phyloP scores from a whole-genome alignment of 1,140 invertebrate genomes.

The Monochamus saltuarius region DNA sequence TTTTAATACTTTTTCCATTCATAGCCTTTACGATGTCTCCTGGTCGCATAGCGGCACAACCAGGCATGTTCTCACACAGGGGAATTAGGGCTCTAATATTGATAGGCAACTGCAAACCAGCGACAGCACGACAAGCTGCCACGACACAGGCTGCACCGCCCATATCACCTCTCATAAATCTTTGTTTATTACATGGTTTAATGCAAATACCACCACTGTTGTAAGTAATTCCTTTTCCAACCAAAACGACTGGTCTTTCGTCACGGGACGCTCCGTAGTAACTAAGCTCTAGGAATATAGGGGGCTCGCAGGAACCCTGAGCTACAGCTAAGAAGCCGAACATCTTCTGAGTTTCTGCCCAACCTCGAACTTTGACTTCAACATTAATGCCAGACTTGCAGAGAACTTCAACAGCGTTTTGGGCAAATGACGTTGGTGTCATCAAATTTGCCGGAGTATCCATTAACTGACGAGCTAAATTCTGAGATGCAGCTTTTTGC shows the following conservation, averaged over 20 bases:
- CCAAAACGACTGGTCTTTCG: constrained; percentile 50
- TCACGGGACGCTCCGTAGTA: constrained; percentile 54
- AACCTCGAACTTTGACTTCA: constrained; percentile 58
- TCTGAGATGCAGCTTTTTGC: constrained; percentile 62
- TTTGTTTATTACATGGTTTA: constrained; percentile 60
- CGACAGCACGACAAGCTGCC: constrained; percentile 56
- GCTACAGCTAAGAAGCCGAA: constrained; percentile 63
- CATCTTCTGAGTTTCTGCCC: constrained; percentile 65
- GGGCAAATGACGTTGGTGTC: constrained; percentile 63
- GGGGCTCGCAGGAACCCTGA: constrained; percentile 63
- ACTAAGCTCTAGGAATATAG: constrained; percentile 62
- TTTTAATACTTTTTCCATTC: constrained; percentile 67
- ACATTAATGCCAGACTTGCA: constrained; percentile 56
- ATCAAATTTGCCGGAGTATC: constrained; percentile 67
- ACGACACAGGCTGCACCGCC: constrained; percentile 66
- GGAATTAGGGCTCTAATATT: constrained; percentile 60
- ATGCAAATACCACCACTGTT: constrained; percentile 68
- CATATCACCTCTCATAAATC: constrained; percentile 68
- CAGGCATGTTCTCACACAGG: constrained; percentile 66
- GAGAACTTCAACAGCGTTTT: constrained; percentile 53
- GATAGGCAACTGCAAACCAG: constrained; percentile 58
- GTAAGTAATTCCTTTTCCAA: constrained; percentile 66
- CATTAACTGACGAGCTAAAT: constrained; percentile 61
- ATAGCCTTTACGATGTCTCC: constrained; percentile 65
- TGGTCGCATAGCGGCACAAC: constrained; percentile 62